Evolutionary conservation across 1,140 invertebrate species (phyloP).

Genomic region (Drosophila nigrodunni): DNA sequence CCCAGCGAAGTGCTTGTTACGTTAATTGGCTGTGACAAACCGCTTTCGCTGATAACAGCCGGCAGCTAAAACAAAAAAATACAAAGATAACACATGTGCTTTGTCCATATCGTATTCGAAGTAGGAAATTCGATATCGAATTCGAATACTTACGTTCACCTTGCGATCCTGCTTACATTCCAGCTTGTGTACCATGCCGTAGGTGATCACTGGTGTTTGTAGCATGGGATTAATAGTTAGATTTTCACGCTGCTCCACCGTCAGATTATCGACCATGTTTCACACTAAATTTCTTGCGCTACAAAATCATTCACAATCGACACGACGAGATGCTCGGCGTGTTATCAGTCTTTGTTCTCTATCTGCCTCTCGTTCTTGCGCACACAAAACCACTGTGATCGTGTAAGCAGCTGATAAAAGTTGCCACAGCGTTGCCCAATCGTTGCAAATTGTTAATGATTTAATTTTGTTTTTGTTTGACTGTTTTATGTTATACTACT

Average conservation of each 20-base stretch:
- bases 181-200: conserved; percentile 60
- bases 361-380: not conserved
- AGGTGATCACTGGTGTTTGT: conserved; percentile 44
- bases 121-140: conserved; percentile 28
- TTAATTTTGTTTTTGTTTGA: not conserved
- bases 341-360: conserved; percentile 11
- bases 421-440: conserved; percentile 27
- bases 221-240: not conserved
- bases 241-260: not conserved
- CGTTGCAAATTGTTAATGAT: not conserved
- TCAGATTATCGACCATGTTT: conserved; percentile 47
- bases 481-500: not conserved
- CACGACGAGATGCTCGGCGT: not conserved
- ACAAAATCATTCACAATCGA: conserved; percentile 7
- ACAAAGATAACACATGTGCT: conserved; percentile 4
- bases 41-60: not conserved
- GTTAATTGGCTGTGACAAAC: not conserved
- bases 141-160: conserved; percentile 31
- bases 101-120: not conserved
- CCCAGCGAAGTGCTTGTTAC: not conserved
- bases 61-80: conserved; percentile 23
- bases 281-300: not conserved
- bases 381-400: not conserved
- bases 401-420: not conserved
- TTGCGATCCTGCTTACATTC: conserved; percentile 9